phyloP scores from a whole-genome alignment of 2,888 invertebrate species.

The Branchellion lobata region DNA sequence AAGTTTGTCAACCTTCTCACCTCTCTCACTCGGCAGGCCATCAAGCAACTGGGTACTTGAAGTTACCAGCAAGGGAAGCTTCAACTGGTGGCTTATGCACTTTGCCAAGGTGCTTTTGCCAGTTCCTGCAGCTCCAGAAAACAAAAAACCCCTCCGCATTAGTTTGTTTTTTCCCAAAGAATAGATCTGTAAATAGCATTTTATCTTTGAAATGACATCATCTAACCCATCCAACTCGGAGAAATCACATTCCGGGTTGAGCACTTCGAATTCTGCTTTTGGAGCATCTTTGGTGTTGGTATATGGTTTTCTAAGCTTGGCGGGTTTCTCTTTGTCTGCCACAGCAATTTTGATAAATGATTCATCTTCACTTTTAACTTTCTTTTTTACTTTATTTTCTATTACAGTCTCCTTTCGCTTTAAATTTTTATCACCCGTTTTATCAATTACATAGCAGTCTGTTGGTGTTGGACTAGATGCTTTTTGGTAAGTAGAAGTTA shows the following conservation, averaged over 20 bases:
- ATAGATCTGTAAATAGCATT: background rate
- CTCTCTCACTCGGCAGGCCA: constrained; percentile 12
- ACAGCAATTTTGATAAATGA: no score
- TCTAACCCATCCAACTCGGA: constrained; percentile 13
- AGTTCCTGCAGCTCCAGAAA: constrained; percentile 25
- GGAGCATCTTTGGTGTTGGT: no score
- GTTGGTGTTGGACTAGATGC: background rate
- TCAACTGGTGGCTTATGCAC: background rate
- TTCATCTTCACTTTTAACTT: background rate
- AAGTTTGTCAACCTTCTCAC: constrained; percentile 16
- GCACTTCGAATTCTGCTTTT: background rate
- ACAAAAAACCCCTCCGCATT: constrained; percentile 10
- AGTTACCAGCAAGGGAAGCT: background rate
- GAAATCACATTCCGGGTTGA: background rate
- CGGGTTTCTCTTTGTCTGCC: background rate
- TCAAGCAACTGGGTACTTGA: background rate
- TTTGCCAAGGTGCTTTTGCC: constrained; percentile 31
- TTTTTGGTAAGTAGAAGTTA: background rate
- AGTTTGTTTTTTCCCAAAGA: background rate
- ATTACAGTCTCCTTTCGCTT: background rate
- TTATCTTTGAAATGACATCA: background rate
- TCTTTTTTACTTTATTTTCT: background rate
- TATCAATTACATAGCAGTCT: background rate
- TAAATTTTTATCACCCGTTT: background rate
- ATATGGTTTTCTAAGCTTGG: background rate